Percentiles rank a stretch among this genome's conserved stretches.
phyloP scores from a whole-genome alignment of 1,140 invertebrate species.

The Carposina sasakii region DNA sequence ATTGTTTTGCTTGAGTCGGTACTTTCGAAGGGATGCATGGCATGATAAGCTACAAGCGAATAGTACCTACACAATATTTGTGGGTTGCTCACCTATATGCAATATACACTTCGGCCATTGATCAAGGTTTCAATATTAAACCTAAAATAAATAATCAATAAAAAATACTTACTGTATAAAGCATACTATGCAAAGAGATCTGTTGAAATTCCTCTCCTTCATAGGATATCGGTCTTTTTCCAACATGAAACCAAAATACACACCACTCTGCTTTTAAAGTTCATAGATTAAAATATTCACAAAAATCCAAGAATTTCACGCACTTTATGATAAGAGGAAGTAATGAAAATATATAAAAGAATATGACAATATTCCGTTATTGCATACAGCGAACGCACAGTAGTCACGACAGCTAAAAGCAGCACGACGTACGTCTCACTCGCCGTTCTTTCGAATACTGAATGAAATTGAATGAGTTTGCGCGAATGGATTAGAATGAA shows the following conservation, averaged over 20 bases:
- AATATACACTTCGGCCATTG: neutral
- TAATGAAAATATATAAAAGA: no score
- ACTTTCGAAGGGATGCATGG: no score
- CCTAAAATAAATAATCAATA: slow-evolving; percentile 2
- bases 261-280: slow-evolving; percentile 47
- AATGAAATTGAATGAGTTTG: slow-evolving; percentile 27
- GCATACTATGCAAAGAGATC: slow-evolving; percentile 63
- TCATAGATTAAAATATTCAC: no score
- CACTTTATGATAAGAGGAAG: no score
- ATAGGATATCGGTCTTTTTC: no score
- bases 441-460: slow-evolving; percentile 37
- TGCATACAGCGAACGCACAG: slow-evolving; percentile 60
- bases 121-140: no score
- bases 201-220: slow-evolving; percentile 46
- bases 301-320: no score
- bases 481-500: slow-evolving; percentile 16
- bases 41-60: no score
- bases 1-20: no score
- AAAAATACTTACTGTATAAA: slow-evolving; percentile 58
- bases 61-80: no score
- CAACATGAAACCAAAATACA: slow-evolving; percentile 57
- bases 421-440: slow-evolving; percentile 57
- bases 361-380: no score
- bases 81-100: neutral
- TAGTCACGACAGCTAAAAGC: slow-evolving; percentile 47